Evolutionary conservation across 2,113 vertebrate genomes (phyloP), one percentile per base, ranked within the genome.

Genomic region (Zosterops hypoxanthus): DNA sequence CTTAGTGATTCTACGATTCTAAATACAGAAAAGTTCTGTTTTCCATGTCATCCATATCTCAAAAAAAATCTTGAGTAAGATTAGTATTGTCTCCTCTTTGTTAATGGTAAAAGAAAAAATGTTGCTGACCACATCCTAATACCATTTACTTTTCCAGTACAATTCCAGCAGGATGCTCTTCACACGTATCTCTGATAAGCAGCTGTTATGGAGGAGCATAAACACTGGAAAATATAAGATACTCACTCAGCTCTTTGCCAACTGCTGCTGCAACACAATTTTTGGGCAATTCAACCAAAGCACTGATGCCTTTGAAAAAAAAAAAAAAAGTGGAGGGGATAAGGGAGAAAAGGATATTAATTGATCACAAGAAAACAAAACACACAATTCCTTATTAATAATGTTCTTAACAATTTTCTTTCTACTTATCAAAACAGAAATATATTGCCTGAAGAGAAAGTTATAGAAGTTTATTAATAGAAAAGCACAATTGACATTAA

Each of bases 221-320:
- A 66, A 75, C 31, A 47, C 33, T 46, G 73, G 36, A 69, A 66
- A 89, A 71, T 25, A 19, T 66, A 60, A 77, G 11, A 84, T 84
- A 98, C 98, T 98, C 92, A 99, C 99, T 97, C 59, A 99, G 97
- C 80, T 99, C 98, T 98, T 98, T 99, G 88, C 99, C 99, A 96
- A 99, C 96, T 16, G 99, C 99, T 66, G 98, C 99, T 11, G 98
- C 99, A 26, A 99, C 92, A 96, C 98, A 99, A 87, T 98, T 99
- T 96, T 99, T 98, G 16, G 99, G 99, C 94, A 99, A 97, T 96
- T 99, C 99, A 72, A 99, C 96, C 97, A 99, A 94, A 90, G 98
- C 98, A 46, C 96, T 98, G 78, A 99, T 98, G 90, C 98, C 99
- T 99, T 97, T 78, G 65, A 2, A 52, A 59, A 66, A 96, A 28